Evolutionary conservation across 37 sponge, comb jelly and placozoan genomes (phyloP).

Genomic region (Corticium candelabrum): DNA sequence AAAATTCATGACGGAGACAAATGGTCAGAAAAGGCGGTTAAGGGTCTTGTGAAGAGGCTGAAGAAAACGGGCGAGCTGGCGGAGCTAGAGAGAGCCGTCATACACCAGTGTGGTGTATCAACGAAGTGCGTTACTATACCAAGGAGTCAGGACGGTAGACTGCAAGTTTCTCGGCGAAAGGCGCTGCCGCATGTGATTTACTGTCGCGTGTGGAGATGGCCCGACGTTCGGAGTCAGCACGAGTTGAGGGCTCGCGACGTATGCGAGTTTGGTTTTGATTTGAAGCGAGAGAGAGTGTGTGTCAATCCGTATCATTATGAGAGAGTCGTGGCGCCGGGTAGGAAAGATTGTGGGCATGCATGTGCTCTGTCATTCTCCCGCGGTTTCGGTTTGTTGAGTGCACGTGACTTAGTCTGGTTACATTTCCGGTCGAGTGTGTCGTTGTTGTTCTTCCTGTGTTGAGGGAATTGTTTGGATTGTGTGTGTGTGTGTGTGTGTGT

Average conservation of each 20-base stretch:
- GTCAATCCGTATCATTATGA: slow-evolving; percentile 92
- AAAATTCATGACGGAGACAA: slow-evolving; percentile 74
- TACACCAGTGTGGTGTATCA: slow-evolving; percentile 31
- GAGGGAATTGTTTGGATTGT: too few relatives aligned
- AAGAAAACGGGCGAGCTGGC: slow-evolving; percentile 80
- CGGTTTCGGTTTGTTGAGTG: too few relatives aligned
- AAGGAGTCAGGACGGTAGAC: slow-evolving; percentile 76
- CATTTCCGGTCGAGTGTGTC: too few relatives aligned
- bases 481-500: too few relatives aligned
- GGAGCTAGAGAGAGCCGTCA: slow-evolving; percentile 85
- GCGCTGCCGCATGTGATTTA: slow-evolving; percentile 79
- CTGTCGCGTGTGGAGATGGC: slow-evolving; percentile 93
- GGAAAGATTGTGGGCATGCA: background rate
- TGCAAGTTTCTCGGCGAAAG: slow-evolving; percentile 64
- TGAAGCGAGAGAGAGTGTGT: slow-evolving; percentile 87
- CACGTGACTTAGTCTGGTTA: too few relatives aligned
- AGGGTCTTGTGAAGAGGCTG: slow-evolving; percentile 88
- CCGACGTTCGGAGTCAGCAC: slow-evolving; percentile 88
- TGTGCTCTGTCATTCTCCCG: too few relatives aligned
- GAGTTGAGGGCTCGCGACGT: slow-evolving; percentile 78
- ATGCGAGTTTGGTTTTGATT: slow-evolving; percentile 78
- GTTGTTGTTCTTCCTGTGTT: too few relatives aligned
- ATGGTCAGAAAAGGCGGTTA: slow-evolving; percentile 96
- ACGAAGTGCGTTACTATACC: slow-evolving; percentile 81
- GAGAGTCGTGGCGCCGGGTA: slow-evolving; percentile 48